These are phyloP conservation scores for Synergus gifuensis DNA, from an alignment of 2,888 invertebrate species.

Conservation along the genomic window DNA sequence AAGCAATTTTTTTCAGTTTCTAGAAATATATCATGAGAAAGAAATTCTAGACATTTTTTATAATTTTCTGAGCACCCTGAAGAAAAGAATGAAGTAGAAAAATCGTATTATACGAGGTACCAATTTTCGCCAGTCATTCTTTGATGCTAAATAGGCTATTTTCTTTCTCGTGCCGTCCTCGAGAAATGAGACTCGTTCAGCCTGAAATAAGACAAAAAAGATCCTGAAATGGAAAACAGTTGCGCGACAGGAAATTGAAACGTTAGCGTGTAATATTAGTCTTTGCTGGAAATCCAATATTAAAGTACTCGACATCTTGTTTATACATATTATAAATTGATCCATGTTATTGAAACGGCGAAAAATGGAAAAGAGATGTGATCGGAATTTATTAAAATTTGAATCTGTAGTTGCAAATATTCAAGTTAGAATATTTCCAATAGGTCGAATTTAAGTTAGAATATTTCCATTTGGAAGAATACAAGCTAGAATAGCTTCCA, in stretches of 20 bases:
- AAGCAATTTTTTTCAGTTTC: neutral
- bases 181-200: constrained; percentile 23
- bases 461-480: too few relatives aligned
- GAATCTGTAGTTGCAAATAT: too few relatives aligned
- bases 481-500: too few relatives aligned
- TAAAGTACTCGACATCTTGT: constrained; percentile 21
- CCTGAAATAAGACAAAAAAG: constrained; percentile 2
- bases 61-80: neutral
- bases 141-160: constrained; percentile 24
- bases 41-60: neutral
- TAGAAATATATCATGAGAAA: neutral
- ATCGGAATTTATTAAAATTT: too few relatives aligned
- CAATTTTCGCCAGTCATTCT: constrained; percentile 28
- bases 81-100: constrained; percentile 10
- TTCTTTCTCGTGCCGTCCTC: constrained; percentile 7
- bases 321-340: neutral
- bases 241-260: constrained; percentile 45
- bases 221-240: constrained; percentile 41
- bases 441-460: neutral
- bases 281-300: constrained; percentile 43
- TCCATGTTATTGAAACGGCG: neutral
- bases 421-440: neutral
- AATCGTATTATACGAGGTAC: neutral
- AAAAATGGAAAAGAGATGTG: neutral
- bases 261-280: constrained; percentile 43